Percentiles rank a stretch among this genome's conserved stretches.
Evolutionary conservation across 2,113 vertebrate species (phyloP).

Genomic region (Sinocyclocheilus maitianheensis): DNA sequence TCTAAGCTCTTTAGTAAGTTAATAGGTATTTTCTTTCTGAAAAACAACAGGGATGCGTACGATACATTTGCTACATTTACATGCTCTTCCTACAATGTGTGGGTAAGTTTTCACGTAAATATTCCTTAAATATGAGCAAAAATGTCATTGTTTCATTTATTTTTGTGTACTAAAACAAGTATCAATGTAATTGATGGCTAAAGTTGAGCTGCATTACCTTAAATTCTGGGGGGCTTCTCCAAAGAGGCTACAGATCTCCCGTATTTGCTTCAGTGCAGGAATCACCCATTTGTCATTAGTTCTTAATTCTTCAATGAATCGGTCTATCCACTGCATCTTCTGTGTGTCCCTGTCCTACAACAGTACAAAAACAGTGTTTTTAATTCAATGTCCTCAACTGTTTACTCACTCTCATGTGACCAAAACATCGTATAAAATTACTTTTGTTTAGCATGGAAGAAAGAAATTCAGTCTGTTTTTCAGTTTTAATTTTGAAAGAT

Average conservation of each 20-base stretch:
- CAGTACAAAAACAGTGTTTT: conserved; percentile 13
- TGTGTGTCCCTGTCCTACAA: conserved; percentile 96
- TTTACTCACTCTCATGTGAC: neutral
- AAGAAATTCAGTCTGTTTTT: neutral
- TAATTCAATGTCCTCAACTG: neutral
- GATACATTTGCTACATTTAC: conserved; percentile 68
- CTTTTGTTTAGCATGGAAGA: neutral
- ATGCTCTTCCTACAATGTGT: conserved; percentile 12
- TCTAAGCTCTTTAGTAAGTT: conserved; percentile 80
- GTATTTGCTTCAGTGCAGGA: conserved; percentile 97
- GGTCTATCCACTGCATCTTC: conserved; percentile 99
- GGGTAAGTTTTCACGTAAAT: neutral
- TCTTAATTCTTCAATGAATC: conserved; percentile 98
- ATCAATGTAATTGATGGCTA: neutral
- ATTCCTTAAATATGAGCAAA: neutral
- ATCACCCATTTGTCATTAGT: conserved; percentile 99
- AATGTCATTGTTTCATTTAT: neutral
- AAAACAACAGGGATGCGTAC: conserved; percentile 79
- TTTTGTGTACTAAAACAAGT: neutral
- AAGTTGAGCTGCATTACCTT: conserved; percentile 77
- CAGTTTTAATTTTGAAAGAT: neutral
- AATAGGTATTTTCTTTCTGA: conserved; percentile 82
- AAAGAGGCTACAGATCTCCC: conserved; percentile 99
- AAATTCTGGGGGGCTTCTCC: conserved; percentile 98
- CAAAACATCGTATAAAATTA: neutral